phyloP scores from a whole-genome alignment of 2,797 vertebrate genomes.

The Coranthus polyacanthus region DNA sequence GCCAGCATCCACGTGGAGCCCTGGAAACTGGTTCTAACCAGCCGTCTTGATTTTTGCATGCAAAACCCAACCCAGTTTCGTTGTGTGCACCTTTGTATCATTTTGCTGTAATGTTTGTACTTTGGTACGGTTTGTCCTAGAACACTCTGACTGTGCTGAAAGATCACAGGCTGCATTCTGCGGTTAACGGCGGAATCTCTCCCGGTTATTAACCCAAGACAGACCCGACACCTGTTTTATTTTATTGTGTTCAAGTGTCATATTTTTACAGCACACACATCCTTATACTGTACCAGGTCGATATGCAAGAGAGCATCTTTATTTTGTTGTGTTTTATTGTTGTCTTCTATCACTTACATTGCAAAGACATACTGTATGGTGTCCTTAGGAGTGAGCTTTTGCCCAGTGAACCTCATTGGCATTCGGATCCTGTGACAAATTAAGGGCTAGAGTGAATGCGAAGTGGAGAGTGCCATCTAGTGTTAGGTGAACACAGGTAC shows the following conservation, averaged over 20 bases:
- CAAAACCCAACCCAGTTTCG: constrained; percentile 4
- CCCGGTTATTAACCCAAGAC: background rate
- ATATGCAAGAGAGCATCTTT: background rate
- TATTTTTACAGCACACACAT: background rate
- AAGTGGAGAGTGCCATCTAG: constrained; percentile 55
- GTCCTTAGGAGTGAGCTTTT: background rate
- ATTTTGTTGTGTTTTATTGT: background rate
- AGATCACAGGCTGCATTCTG: too few species aligned
- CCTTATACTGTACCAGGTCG: background rate
- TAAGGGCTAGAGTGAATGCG: background rate
- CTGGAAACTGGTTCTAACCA: constrained; percentile 46
- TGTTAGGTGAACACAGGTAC: constrained; percentile 15
- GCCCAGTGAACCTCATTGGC: background rate
- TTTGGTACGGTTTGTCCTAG: constrained; percentile 8
- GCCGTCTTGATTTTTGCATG: constrained; percentile 15
- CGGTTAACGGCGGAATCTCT: too few species aligned
- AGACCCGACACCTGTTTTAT: background rate
- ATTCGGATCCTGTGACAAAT: background rate
- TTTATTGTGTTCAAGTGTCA: background rate
- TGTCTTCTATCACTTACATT: background rate
- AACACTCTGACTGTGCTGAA: too few species aligned
- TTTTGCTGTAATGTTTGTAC: background rate
- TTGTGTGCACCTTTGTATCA: background rate
- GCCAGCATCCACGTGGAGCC: constrained; percentile 15
- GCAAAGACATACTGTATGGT: background rate